Percentiles rank a stretch among this genome's conserved stretches.
phyloP scores from a whole-genome alignment of 2,888 invertebrate species.

The Pasiphila rectangulata region DNA sequence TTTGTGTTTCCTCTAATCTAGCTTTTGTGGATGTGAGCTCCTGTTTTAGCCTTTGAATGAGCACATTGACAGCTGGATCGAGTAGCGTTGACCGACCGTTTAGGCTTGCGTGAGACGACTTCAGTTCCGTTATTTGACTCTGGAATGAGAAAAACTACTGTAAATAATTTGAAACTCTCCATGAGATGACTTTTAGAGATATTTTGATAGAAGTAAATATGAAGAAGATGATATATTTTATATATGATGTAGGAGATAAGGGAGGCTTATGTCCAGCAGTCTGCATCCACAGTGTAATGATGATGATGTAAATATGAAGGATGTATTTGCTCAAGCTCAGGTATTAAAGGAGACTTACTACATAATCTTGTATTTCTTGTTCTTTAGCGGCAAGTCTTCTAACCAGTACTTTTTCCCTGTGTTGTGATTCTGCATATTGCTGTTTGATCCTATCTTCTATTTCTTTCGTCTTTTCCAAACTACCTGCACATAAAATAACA shows the following conservation, averaged over 20 bases:
- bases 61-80: constrained; percentile 97
- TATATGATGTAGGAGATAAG: no score
- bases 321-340: no score
- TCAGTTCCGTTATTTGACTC: constrained; percentile 97
- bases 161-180: no score
- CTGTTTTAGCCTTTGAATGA: constrained; percentile 93
- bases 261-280: no score
- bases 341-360: constrained; percentile 83
- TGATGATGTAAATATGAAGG: no score
- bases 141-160: constrained; percentile 56
- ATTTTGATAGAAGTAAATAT: no score
- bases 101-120: constrained; percentile 92
- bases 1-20: constrained; percentile 97
- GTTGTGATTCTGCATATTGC: constrained; percentile 92
- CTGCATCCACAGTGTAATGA: no score
- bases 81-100: constrained; percentile 86
- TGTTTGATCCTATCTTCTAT: constrained; percentile 89
- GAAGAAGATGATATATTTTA: no score
- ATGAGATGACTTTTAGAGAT: no score
- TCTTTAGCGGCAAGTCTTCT: constrained; percentile 96
- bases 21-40: constrained; percentile 94
- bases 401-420: constrained; percentile 95
- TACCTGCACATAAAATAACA: constrained; percentile 76
- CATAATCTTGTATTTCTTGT: constrained; percentile 97
- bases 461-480: constrained; percentile 86